phyloP scores from a whole-genome alignment of 2,797 vertebrate species.

The Danio jaintianensis region DNA sequence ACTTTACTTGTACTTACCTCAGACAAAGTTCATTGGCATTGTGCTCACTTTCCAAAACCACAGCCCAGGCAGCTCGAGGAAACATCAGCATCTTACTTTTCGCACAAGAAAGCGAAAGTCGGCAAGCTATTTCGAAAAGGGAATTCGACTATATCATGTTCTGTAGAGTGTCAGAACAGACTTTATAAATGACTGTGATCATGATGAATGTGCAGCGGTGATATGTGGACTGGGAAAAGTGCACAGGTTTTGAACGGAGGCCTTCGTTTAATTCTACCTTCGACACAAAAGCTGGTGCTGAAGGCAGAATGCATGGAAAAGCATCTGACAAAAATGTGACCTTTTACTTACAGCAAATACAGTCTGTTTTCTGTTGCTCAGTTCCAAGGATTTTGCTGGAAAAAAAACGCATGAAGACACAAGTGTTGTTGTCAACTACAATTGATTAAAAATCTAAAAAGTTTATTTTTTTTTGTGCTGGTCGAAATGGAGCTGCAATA shows the following conservation, averaged over 20 bases:
- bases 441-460: not conserved
- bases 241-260: constrained; percentile 3
- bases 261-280: constrained; percentile 20
- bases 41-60: constrained; percentile 34
- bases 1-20: constrained; percentile 41
- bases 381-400: not conserved
- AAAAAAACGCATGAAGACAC: not conserved
- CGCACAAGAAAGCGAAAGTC: not conserved
- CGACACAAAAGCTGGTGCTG: constrained; percentile 14
- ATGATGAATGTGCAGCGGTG: constrained; percentile 24
- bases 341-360: not conserved
- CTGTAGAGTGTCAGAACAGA: constrained; percentile 25
- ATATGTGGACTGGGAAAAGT: constrained; percentile 21
- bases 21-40: constrained; percentile 50
- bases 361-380: not conserved
- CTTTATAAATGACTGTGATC: constrained; percentile 12
- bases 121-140: not conserved
- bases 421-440: not conserved
- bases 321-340: constrained; percentile 34
- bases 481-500: not conserved
- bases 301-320: constrained; percentile 12
- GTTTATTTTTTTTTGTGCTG: too few relatives aligned
- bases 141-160: constrained; percentile 30
- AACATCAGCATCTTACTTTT: constrained; percentile 20
- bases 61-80: not conserved